These are phyloP conservation scores for Tauraco erythrolophus DNA, from an alignment of 2,113 vertebrate genomes.

Conservation along the genomic window DNA sequence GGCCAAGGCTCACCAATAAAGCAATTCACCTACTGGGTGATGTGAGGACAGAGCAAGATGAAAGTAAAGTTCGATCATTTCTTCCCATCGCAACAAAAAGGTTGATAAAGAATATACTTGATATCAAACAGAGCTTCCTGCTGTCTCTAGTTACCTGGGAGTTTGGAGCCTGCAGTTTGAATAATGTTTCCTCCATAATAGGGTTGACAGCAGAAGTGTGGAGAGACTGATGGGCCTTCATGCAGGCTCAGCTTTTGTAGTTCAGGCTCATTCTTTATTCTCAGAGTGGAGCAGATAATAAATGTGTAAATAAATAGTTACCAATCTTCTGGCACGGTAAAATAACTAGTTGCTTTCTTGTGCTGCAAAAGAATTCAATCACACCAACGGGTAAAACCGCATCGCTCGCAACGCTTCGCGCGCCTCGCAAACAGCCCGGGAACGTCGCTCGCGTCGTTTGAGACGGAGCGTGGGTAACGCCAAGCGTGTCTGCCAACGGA, in stretches of 20 bases:
- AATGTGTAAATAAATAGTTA: conserved; percentile 81
- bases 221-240: conserved; percentile 95
- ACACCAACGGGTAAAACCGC: background rate
- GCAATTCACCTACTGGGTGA: conserved; percentile 81
- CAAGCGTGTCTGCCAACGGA: background rate
- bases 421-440: background rate
- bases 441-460: background rate
- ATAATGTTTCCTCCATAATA: conserved; percentile 91
- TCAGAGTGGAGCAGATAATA: conserved; percentile 72
- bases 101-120: conserved; percentile 82
- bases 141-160: conserved; percentile 94
- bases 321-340: conserved; percentile 70
- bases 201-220: conserved; percentile 98
- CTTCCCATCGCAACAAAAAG: conserved; percentile 87
- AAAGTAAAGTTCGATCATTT: conserved; percentile 85
- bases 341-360: conserved; percentile 73
- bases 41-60: conserved; percentile 81
- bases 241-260: conserved; percentile 78
- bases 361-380: conserved; percentile 58
- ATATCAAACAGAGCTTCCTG: conserved; percentile 83
- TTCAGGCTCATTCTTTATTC: conserved; percentile 82
- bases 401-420: background rate
- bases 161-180: conserved; percentile 85
- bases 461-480: background rate
- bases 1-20: conserved; percentile 75